Conservation (phyloP, 2,113 vertebrate genomes). For the Sigmodon hispidus region DNA sequence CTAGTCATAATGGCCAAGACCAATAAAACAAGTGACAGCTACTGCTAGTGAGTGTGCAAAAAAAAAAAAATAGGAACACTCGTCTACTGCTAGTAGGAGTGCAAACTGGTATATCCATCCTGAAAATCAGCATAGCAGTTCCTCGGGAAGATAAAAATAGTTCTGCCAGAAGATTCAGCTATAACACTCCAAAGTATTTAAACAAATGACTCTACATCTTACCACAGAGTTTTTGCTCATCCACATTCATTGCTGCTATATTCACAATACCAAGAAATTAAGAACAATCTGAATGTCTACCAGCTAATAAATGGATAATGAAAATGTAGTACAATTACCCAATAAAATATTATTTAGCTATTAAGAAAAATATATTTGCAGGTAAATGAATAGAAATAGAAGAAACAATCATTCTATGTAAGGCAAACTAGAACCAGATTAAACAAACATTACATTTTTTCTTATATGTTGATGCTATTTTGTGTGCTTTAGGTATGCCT, state of each 20-base stretch:
- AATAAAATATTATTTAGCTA: neutral
- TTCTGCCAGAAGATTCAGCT: neutral
- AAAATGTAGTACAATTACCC: neutral
- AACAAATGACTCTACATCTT: neutral
- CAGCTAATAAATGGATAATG: neutral
- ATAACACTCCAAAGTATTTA: neutral
- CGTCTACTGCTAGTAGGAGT: neutral
- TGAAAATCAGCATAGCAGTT: neutral
- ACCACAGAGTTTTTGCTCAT: neutral
- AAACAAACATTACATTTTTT: neutral
- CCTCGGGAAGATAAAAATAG: neutral
- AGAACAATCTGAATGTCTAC: neutral
- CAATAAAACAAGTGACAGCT: neutral
- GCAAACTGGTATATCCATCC: neutral
- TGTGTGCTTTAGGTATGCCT: neutral
- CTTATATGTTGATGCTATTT: neutral
- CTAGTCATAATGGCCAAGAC: no score
- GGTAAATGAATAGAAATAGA: neutral
- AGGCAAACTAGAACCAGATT: neutral
- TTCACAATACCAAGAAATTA: neutral
- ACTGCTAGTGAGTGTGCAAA: neutral
- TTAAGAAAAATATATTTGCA: neutral
- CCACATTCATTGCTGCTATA: neutral
- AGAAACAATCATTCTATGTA: neutral
- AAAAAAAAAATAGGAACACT: neutral